phyloP scores from a whole-genome alignment of 2,113 vertebrate species.

The Pterocles burchelli region DNA sequence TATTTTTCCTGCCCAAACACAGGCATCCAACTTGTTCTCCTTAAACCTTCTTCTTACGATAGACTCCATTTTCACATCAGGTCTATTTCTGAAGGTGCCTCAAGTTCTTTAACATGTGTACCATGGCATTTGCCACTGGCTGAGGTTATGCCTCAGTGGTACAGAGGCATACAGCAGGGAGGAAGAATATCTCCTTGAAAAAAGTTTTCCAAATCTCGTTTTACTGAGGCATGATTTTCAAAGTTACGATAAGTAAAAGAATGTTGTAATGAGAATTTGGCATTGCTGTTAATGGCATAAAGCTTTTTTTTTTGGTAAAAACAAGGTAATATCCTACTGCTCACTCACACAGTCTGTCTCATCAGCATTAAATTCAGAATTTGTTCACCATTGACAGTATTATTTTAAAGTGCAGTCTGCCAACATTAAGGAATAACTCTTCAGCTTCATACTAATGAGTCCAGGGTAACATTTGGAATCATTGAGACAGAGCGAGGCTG shows the following conservation, averaged over 20 bases:
- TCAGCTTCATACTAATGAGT: neutral
- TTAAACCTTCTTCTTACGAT: neutral
- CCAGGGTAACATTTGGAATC: neutral
- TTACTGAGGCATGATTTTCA: neutral
- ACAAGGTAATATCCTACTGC: neutral
- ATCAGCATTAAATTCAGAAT: neutral
- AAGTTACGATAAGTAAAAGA: neutral
- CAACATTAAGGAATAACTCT: neutral
- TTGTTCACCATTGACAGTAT: neutral
- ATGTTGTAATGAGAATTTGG: neutral
- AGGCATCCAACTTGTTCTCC: neutral
- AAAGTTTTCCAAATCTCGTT: neutral
- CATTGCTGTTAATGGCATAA: neutral
- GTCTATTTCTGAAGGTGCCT: neutral
- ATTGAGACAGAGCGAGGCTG: neutral
- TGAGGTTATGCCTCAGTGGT: neutral
- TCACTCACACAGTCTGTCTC: neutral
- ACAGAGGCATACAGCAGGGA: neutral
- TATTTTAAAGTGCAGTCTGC: neutral
- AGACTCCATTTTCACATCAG: neutral
- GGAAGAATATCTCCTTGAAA: neutral
- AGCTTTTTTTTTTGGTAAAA: neutral
- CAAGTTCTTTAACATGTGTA: neutral
- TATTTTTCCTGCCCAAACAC: neutral
- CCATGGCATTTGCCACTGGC: neutral